Base-by-base conservation (phyloP, 2,888 invertebrate species). In the Cosmopolites sordidus region DNA sequence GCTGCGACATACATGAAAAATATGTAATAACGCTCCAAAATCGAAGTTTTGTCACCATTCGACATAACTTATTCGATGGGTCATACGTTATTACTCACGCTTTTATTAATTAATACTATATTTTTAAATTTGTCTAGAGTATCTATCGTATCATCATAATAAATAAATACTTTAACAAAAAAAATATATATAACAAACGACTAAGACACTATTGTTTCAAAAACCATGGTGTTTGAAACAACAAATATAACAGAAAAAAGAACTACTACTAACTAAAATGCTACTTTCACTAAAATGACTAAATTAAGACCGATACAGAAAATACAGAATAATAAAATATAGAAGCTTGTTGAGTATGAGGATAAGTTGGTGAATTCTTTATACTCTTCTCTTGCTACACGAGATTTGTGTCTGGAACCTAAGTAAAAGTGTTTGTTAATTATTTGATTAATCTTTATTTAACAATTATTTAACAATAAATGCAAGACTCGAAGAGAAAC, bases 221-320 rank as follows among this genome's bases (percentile, higher is more conserved):
- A 14, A 12, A 16, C 40, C 40, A 40, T 40, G 40, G 40, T 16
- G 14, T 15, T 40, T 40, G 40, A 40, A 40, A 8, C 16, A 40
- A 40, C 8, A 40, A 16, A 16, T 18, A 43, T 16, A 22, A 22
- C 14, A 6, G 3, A 17, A 11, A 9, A 22, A 18, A 14, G 5
- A 22, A 18, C 18, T 43, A 14, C 6, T 18, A 6, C 6, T 16
- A 16, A 15, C 43, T 52, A 53, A 22, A 47, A 44, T 17, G 50
- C 44, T 4, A 53, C 50, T 49, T 62, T 66, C 56, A 71, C 67
- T 56, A 73, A 62, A 54, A 70, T 58, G 42, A 70, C 60, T 53
- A 73, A 66, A 59, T 71, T 73, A 27, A 72, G 51, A 62, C 73
- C 68, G 43, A 73, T 62, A 62, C 70, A 72, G 52, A 66, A 60